Evolutionary conservation across 1,140 invertebrate genomes (phyloP).

Genomic region (Ceratina calcarata): DNA sequence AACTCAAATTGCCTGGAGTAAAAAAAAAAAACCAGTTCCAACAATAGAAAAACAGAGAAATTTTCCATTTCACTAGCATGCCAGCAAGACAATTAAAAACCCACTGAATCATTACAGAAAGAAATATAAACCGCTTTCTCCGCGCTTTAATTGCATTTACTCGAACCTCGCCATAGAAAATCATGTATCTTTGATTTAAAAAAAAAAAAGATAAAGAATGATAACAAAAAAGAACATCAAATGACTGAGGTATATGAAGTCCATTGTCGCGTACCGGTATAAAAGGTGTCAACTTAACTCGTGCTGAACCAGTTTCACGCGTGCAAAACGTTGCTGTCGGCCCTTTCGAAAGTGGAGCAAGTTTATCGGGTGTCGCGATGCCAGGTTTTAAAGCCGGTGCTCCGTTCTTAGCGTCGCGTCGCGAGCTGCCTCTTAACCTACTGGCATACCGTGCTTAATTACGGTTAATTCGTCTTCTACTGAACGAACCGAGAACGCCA

Average conservation of each 20-base stretch:
- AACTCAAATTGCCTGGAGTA: no score
- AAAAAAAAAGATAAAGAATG: neutral
- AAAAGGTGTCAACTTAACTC: constrained; percentile 32
- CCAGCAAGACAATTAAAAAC: no score
- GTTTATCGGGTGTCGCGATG: constrained; percentile 63
- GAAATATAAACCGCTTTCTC: no score
- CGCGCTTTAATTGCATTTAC: no score
- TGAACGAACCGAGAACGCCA: neutral
- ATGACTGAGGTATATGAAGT: neutral
- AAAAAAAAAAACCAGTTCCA: no score
- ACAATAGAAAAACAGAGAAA: no score
- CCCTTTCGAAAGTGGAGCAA: constrained; percentile 66
- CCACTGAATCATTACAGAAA: no score
- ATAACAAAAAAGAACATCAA: neutral
- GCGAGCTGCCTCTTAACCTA: constrained; percentile 18
- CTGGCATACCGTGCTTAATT: constrained; percentile 18
- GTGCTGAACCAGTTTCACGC: constrained; percentile 34
- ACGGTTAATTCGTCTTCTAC: constrained; percentile 21
- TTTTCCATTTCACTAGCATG: no score
- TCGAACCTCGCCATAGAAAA: no score
- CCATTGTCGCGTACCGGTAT: constrained; percentile 6
- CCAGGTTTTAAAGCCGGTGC: neutral
- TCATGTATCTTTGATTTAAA: neutral
- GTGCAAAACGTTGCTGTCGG: constrained; percentile 4
- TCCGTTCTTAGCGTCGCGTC: no score